Evolutionary conservation across 2,113 vertebrate genomes (phyloP), one percentile per base, ranked within the genome.

Genomic region (Eclectus roratus): DNA sequence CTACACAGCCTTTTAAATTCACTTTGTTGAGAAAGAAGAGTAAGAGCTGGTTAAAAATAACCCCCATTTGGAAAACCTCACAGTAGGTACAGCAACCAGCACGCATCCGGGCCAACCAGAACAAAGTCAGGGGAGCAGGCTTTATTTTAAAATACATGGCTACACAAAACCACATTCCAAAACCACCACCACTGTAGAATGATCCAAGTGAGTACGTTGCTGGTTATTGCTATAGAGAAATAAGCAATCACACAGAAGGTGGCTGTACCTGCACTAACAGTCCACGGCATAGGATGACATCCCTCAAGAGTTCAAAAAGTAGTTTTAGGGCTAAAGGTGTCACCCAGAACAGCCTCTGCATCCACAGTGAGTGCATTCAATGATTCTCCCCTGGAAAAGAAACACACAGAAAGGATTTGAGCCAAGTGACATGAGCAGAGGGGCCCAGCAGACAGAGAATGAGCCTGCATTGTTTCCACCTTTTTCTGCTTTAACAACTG

Each of bases 331-430:
- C n/a, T 24, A 35, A 80, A 58, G 9, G 43, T 61, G 52, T 74
- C 97, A 99, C 64, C 99, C 99, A 33, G 99, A 99, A 74, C 99
- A 99, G 85, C 99, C 99, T 94, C 99, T 98, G 97, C 99, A 99
- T 65, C 99, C 99, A 14, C 99, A 99, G 96, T 99, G 99, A 43
- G 99, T 99, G 95, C 99, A 99, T 85, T 99, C 99, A 33, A 99
- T 99, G 96, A 99, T 99, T 91, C 99, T 98, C 46, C 99, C 99
- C 99, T 99, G 97, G 27, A 96, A 96, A 66, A 93, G n/a, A 94
- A 96, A 55, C 10, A n/a, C 0, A 5, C 74, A 13, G 27, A 61
- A 13, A 13, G 46, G 3, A 19, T 46, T 60, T 72, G 12, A 88
- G 76, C 68, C 23, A 8, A 23, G 53, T 23, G 10, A 2, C 0